Evolutionary conservation across 2,888 invertebrate genomes (phyloP).

Genomic region (Ichneumoninae sp.): DNA sequence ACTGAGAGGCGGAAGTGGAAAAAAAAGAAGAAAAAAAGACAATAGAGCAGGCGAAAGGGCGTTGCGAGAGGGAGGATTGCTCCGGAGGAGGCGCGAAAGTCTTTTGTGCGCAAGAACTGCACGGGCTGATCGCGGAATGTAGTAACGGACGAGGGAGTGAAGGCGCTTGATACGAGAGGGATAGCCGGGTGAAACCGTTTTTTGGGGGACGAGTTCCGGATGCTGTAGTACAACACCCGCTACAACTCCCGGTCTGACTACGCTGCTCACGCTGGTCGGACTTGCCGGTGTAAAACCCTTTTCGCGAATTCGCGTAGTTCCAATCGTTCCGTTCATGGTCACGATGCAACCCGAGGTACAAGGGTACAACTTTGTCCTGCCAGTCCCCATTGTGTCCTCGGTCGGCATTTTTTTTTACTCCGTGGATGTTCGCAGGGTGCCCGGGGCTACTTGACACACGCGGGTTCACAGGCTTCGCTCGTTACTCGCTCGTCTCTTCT

Average conservation of each 20-base stretch:
- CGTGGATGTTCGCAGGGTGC: too few species aligned
- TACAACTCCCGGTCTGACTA: background rate
- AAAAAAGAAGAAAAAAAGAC: slow-evolving; percentile 1
- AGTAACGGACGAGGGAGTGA: background rate
- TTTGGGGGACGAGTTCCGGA: background rate
- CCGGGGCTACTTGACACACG: too few species aligned
- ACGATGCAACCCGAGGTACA: background rate
- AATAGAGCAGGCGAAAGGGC: background rate
- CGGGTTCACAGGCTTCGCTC: too few species aligned
- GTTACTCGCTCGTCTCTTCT: too few species aligned
- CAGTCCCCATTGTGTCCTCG: too few species aligned
- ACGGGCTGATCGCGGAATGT: background rate
- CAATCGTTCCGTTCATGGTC: background rate
- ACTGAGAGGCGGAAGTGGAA: background rate
- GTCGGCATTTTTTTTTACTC: too few species aligned
- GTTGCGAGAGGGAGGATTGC: background rate
- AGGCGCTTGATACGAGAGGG: background rate
- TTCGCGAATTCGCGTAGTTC: background rate
- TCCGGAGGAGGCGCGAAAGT: slow-evolving; percentile 5
- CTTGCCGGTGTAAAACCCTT: background rate
- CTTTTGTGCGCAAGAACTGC: slow-evolving; percentile 4
- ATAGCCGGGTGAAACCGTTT: background rate
- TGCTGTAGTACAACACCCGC: background rate
- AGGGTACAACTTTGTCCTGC: background rate
- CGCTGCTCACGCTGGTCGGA: background rate